phyloP scores from a whole-genome alignment of 2,797 vertebrate genomes.

The Gobionotothen gibberifrons region DNA sequence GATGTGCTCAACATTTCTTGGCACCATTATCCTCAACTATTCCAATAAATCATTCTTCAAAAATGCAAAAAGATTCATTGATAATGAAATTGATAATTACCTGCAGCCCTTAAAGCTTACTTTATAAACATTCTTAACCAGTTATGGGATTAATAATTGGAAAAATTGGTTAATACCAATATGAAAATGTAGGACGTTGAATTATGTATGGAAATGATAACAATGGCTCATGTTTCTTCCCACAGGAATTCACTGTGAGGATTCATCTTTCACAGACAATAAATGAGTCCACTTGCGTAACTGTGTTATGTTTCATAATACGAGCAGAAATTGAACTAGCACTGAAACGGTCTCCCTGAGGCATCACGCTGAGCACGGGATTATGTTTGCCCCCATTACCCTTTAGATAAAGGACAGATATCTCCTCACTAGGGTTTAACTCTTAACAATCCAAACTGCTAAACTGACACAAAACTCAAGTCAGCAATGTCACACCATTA shows the following conservation, averaged over 20 bases:
- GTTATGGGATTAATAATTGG: neutral
- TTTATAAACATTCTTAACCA: neutral
- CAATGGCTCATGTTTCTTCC: conserved; percentile 26
- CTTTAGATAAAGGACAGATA: conserved; percentile 60
- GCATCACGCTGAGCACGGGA: conserved; percentile 61
- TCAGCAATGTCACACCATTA: conserved; percentile 28
- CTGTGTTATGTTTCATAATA: conserved; percentile 69
- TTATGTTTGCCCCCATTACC: conserved; percentile 73
- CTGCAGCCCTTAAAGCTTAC: too few relatives aligned
- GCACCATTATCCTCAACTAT: too few relatives aligned
- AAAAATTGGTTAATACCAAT: neutral
- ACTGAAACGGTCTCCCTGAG: conserved; percentile 62
- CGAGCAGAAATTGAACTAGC: conserved; percentile 61
- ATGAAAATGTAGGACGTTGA: neutral
- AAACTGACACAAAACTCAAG: conserved; percentile 15
- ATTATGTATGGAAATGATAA: conserved; percentile 29
- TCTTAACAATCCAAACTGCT: conserved; percentile 31
- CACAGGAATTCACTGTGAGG: conserved; percentile 29
- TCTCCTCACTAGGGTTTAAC: conserved; percentile 60
- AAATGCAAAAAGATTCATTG: too few relatives aligned
- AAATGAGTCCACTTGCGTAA: conserved; percentile 65
- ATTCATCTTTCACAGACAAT: conserved; percentile 48
- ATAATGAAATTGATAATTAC: too few relatives aligned
- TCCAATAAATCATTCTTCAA: too few relatives aligned
- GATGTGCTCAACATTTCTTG: too few relatives aligned